Percentiles rank a stretch among this genome's conserved stretches.
phyloP scores from a whole-genome alignment of 1,140 invertebrate genomes.

The Lasioglossum albipes region DNA sequence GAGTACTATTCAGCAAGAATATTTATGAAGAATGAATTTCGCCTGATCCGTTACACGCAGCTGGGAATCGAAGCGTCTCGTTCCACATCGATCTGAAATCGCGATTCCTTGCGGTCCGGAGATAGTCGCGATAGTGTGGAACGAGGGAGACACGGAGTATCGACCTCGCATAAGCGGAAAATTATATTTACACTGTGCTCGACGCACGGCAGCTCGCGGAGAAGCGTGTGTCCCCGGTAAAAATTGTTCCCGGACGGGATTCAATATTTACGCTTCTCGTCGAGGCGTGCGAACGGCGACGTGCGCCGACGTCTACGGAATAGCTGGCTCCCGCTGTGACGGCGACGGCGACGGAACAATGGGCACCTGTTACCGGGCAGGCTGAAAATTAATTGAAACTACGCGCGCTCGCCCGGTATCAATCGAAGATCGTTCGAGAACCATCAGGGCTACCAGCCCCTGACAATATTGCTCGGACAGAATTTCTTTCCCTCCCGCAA shows the following conservation, averaged over 20 bases:
- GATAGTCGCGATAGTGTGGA: neutral
- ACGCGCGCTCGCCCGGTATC: neutral
- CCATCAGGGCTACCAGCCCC: too few relatives aligned
- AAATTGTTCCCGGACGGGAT: constrained; percentile 1
- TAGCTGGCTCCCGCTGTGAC: neutral
- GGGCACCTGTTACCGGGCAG: neutral
- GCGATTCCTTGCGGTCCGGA: neutral
- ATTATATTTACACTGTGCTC: constrained; percentile 10
- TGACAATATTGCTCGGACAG: too few relatives aligned
- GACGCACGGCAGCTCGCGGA: neutral
- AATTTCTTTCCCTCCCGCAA: too few relatives aligned
- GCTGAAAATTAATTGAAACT: constrained; percentile 7
- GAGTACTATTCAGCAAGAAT: too few relatives aligned
- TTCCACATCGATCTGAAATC: neutral
- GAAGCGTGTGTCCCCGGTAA: neutral
- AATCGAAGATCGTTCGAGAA: neutral
- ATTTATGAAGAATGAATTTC: too few relatives aligned
- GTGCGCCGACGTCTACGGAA: neutral
- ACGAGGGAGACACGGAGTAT: neutral
- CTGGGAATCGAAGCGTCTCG: neutral
- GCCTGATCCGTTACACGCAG: too few relatives aligned
- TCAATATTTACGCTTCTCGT: constrained; percentile 16
- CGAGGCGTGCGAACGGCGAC: constrained; percentile 1
- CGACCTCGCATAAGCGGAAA: constrained; percentile 6
- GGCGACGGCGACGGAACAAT: neutral